Percentiles rank a stretch among this genome's conserved stretches.
These are phyloP conservation scores for Drosophila willistoni DNA, from an alignment of 1,140 invertebrate genomes.

Conservation along the genomic window DNA sequence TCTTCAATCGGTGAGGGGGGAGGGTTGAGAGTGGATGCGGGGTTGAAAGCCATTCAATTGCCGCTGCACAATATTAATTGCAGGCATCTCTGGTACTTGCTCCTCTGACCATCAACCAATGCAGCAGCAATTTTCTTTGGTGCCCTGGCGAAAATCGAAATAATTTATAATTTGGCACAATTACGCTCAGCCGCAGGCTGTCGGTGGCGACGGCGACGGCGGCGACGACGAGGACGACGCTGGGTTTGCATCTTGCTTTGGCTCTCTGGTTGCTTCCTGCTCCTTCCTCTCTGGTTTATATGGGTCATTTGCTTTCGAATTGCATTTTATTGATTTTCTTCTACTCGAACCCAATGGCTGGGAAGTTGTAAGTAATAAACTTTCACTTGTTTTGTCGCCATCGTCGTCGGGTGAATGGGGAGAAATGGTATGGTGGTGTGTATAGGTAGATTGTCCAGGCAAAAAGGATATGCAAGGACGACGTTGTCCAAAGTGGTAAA, in stretches of 20 bases:
- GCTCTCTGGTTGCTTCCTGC: not conserved
- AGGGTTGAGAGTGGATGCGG: not conserved
- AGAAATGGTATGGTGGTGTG: constrained; percentile 11
- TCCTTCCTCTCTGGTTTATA: constrained; percentile 50
- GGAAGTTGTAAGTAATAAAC: constrained; percentile 68
- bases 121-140: constrained; percentile 50
- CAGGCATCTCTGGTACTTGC: constrained; percentile 34
- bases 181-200: constrained; percentile 67
- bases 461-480: constrained; percentile 10
- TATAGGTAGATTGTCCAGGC: constrained; percentile 5
- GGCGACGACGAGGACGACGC: constrained; percentile 18
- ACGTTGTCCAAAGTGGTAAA: constrained; percentile 54
- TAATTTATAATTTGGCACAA: constrained; percentile 81
- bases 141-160: constrained; percentile 68
- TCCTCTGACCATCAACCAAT: constrained; percentile 27
- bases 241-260: constrained; percentile 33
- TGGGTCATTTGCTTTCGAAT: constrained; percentile 74
- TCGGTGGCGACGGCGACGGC: constrained; percentile 3
- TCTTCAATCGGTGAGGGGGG: not conserved
- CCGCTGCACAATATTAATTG: constrained; percentile 75
- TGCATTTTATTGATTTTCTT: constrained; percentile 75
- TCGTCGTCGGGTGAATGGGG: constrained; percentile 29
- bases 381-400: constrained; percentile 76
- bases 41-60: constrained; percentile 60
- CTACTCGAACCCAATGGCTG: not conserved